These are phyloP conservation scores for Tauraco erythrolophus DNA, from an alignment of 2,113 vertebrate species.

Conservation along the genomic window DNA sequence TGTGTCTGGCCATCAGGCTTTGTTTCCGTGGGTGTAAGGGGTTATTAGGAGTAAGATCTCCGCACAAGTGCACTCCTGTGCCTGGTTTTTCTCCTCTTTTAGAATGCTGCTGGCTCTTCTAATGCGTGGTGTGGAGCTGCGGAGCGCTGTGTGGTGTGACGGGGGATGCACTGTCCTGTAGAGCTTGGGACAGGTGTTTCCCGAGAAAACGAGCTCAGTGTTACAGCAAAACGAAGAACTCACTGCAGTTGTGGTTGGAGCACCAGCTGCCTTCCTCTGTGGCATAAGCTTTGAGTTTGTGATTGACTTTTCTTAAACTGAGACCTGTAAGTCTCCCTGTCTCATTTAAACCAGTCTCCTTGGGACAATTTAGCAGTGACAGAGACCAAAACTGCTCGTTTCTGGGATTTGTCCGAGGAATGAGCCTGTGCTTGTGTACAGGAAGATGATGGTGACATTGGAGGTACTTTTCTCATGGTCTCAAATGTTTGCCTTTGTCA, in stretches of 20 bases:
- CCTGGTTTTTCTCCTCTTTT: no score
- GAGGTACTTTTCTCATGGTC: background rate
- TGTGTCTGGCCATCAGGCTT: no score
- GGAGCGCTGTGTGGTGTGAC: background rate
- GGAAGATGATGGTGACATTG: background rate
- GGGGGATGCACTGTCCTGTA: accelerated
- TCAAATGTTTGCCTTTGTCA: background rate
- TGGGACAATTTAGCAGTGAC: accelerated
- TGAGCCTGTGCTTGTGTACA: accelerated
- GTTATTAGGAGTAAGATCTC: no score
- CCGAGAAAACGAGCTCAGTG: background rate
- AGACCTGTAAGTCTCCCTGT: background rate
- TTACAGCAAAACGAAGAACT: background rate
- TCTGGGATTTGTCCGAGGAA: background rate
- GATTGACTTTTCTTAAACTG: background rate
- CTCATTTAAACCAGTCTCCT: background rate
- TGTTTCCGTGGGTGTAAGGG: no score
- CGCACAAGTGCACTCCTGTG: accelerated
- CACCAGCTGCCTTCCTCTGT: background rate
- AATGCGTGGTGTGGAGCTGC: accelerated
- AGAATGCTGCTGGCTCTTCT: background rate
- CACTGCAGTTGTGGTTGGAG: background rate
- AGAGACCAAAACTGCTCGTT: background rate
- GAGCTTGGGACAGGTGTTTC: background rate
- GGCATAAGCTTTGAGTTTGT: background rate